These are phyloP conservation scores for Rhea pennata DNA, from an alignment of 2,113 vertebrate genomes.

Conservation along the genomic window DNA sequence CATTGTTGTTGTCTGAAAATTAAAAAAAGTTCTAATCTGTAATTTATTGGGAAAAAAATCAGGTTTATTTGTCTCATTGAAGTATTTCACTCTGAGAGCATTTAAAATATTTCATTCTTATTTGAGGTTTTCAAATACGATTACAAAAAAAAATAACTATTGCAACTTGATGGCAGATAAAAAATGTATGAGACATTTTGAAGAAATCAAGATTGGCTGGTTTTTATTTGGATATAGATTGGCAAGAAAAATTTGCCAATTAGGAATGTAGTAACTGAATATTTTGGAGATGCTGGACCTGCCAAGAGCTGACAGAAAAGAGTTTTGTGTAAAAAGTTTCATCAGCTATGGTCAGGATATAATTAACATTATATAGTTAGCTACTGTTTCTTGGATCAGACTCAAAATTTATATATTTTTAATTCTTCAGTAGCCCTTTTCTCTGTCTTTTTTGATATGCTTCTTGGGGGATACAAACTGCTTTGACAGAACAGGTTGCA, in stretches of 20 bases:
- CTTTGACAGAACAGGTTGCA: not conserved
- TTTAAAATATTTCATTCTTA: not conserved
- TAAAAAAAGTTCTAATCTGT: not conserved
- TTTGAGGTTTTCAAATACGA: not conserved
- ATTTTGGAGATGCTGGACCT: not conserved
- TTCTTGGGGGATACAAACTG: not conserved
- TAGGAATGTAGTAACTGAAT: not conserved
- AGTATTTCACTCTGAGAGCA: not conserved
- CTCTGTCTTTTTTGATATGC: not conserved
- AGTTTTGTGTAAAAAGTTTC: not conserved
- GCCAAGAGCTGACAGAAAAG: not conserved
- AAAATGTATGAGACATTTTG: not conserved
- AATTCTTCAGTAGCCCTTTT: not conserved
- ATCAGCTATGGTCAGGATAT: not conserved
- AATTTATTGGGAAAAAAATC: not conserved
- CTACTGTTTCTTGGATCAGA: fast-evolving
- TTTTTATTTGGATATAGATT: not conserved
- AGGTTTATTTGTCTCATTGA: not conserved
- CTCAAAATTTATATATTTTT: not conserved
- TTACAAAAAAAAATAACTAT: not conserved
- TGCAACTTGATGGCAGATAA: not conserved
- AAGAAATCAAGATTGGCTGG: not conserved
- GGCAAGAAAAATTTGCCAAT: not conserved
- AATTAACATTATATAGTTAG: not conserved
- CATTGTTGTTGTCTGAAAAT: not conserved